Evolutionary conservation across 2,888 invertebrate species (phyloP).

Genomic region (Listrodromus nycthemerus): DNA sequence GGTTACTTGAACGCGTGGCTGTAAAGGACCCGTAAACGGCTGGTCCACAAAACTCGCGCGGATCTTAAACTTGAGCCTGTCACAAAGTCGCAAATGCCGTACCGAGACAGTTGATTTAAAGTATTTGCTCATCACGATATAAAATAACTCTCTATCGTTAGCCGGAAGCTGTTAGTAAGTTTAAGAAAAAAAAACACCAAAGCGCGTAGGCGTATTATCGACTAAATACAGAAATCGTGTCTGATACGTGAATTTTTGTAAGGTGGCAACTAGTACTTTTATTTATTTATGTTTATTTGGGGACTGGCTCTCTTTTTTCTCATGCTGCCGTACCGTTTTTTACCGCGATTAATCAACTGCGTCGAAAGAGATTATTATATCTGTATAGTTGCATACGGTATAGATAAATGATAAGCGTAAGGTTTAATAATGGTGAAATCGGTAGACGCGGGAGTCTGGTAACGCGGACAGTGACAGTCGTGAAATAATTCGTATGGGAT

Average conservation of each 20-base stretch:
- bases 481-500: conserved; percentile 9
- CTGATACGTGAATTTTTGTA: conserved; percentile 72
- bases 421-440: conserved; percentile 29
- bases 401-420: conserved; percentile 25
- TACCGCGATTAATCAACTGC: conserved; percentile 58
- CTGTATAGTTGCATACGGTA: conserved; percentile 34
- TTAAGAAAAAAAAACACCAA: conserved; percentile 19
- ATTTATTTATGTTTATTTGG: conserved; percentile 78
- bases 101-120: conserved; percentile 28
- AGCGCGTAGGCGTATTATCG: conserved; percentile 34
- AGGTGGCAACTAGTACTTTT: conserved; percentile 74
- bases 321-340: conserved; percentile 60
- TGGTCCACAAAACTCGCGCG: conserved; percentile 37
- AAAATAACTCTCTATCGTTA: conserved; percentile 46
- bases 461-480: conserved; percentile 34
- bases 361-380: conserved; percentile 47
- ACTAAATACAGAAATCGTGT: conserved; percentile 66
- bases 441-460: conserved; percentile 43
- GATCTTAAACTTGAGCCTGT: conserved; percentile 6
- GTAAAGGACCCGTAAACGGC: conserved; percentile 29
- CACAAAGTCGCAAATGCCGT: conserved; percentile 14
- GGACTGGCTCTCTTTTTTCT: conserved; percentile 75
- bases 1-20: conserved; percentile 16
- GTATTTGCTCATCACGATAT: conserved; percentile 40
- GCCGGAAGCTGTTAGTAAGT: conserved; percentile 47